Conservation (phyloP, 1,140 invertebrate genomes). For the silkworm (Bombyx mori) region DNA sequence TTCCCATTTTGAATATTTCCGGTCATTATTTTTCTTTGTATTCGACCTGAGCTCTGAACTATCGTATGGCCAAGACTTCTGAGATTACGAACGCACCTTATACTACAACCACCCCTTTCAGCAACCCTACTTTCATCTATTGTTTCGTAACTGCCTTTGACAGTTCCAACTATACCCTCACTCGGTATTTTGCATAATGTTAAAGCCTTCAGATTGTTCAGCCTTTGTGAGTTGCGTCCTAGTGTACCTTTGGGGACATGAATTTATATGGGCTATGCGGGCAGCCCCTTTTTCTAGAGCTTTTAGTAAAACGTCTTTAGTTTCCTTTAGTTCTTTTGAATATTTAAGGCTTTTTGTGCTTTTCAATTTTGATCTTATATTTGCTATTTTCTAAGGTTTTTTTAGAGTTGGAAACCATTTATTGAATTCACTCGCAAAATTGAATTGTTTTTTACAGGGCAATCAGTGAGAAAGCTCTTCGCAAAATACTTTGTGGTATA, state of each 20-base stretch:
- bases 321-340: conserved; percentile 1
- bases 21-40: too few species aligned
- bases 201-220: conserved; percentile 20
- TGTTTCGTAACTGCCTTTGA: conserved; percentile 27
- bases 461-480: too few species aligned
- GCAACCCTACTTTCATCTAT: conserved; percentile 14
- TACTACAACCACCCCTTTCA: conserved; percentile 5
- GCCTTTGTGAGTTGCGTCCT: conserved; percentile 14
- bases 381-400: too few species aligned
- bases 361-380: too few species aligned
- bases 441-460: too few species aligned
- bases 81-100: too few species aligned
- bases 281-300: conserved; percentile 16
- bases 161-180: conserved; percentile 20
- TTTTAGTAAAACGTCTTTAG: conserved; percentile 1
- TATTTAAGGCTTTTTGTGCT: neutral
- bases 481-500: too few species aligned
- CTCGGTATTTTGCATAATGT: conserved; percentile 30
- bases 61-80: too few species aligned
- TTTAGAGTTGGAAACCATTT: too few species aligned
- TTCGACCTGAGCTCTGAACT: too few species aligned
- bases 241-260: conserved; percentile 21
- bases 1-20: too few species aligned
- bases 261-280: conserved; percentile 26
- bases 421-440: too few species aligned